phyloP scores from a whole-genome alignment of 2,797 vertebrate genomes.

The Spinus pinus region DNA sequence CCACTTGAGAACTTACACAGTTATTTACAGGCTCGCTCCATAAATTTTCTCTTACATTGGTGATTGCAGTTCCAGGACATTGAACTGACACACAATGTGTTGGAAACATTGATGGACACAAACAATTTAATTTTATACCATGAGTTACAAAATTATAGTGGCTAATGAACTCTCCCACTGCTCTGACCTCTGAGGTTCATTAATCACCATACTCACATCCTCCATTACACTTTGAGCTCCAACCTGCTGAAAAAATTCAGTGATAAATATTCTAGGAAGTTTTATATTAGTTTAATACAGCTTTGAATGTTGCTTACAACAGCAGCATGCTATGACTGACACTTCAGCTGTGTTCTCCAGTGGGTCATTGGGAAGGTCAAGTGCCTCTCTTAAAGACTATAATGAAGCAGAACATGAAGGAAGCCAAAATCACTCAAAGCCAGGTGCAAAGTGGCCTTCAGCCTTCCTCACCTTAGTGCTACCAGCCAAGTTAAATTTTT shows the following conservation, averaged over 20 bases:
- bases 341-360: neutral
- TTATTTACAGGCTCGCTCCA: constrained; percentile 49
- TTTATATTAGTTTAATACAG: neutral
- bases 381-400: neutral
- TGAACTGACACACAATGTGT: neutral
- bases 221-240: neutral
- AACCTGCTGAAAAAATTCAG: neutral
- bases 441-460: neutral
- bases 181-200: neutral
- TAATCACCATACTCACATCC: neutral
- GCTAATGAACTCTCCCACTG: neutral
- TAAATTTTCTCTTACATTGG: constrained; percentile 6
- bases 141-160: neutral
- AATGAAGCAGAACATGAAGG: neutral
- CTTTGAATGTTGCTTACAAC: neutral
- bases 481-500: neutral
- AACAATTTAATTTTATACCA: neutral
- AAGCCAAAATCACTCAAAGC: neutral
- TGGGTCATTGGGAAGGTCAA: neutral
- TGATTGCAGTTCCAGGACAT: constrained; percentile 39
- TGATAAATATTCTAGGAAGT: neutral
- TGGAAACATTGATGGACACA: constrained; percentile 35
- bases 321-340: neutral
- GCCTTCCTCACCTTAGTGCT: neutral
- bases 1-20: constrained; percentile 41